Percentiles rank a stretch among this genome's conserved stretches.
Conservation (phyloP, 23 tunicate genomes). For the Clavelina lepadiformis region DNA sequence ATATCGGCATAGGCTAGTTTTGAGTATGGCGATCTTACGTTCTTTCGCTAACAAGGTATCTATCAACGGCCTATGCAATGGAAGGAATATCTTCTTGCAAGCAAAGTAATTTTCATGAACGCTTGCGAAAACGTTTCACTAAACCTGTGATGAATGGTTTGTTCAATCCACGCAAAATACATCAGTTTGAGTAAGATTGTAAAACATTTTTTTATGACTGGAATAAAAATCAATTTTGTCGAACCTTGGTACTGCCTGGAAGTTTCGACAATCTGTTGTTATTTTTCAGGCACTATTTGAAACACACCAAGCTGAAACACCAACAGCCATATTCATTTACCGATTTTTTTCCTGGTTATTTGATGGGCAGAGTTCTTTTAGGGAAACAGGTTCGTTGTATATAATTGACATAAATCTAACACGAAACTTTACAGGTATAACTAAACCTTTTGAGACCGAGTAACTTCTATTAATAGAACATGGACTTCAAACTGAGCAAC, state of each 20-base stretch:
- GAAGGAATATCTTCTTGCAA: conserved; percentile 18
- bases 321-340: conserved; percentile 24
- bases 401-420: no score
- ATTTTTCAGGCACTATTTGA: not conserved
- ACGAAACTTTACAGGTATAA: no score
- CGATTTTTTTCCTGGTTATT: conserved; percentile 22
- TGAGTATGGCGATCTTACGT: no score
- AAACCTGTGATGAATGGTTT: conserved; percentile 3
- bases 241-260: no score
- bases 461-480: no score
- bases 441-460: no score
- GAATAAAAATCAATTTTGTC: no score
- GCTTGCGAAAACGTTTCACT: conserved; percentile 15
- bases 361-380: not conserved
- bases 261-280: no score
- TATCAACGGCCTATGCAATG: conserved; percentile 38
- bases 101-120: conserved; percentile 30
- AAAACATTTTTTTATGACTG: no score
- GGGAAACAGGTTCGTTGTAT: conserved; percentile 28
- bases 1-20: not conserved
- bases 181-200: no score
- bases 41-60: conserved; percentile 34
- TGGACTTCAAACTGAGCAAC: conserved; percentile 24
- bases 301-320: not conserved
- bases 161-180: conserved; percentile 9